phyloP scores from a whole-genome alignment of 2,113 vertebrate species.

The Chaetorhynchus papuensis region DNA sequence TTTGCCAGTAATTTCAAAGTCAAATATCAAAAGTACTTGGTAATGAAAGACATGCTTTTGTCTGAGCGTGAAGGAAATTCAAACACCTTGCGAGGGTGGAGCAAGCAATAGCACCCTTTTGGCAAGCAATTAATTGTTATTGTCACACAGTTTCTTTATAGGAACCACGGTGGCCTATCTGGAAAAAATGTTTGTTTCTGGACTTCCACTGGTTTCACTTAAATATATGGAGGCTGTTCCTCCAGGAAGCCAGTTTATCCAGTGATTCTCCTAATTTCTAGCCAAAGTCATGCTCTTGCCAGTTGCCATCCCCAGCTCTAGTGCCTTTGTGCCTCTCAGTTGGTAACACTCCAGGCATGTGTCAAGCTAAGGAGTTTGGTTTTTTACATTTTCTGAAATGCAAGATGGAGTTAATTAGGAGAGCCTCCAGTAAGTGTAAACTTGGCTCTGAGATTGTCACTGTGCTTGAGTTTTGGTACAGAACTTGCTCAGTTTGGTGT shows the following conservation, averaged over 20 bases:
- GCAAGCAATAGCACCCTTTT: background rate
- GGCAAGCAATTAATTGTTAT: background rate
- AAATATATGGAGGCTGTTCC: background rate
- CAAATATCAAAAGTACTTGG: constrained; percentile 13
- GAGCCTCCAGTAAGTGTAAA: background rate
- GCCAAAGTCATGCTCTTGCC: background rate
- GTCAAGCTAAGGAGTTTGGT: background rate
- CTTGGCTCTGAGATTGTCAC: background rate
- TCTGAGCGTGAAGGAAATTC: background rate
- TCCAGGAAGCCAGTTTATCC: background rate
- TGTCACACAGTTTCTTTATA: background rate
- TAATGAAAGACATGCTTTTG: constrained; percentile 31
- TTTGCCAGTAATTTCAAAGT: constrained; percentile 57
- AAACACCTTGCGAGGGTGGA: background rate
- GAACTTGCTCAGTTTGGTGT: background rate
- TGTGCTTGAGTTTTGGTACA: background rate
- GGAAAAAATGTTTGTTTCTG: background rate
- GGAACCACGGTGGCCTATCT: background rate
- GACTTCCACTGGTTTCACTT: background rate
- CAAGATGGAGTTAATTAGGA: background rate
- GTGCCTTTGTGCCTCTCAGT: background rate
- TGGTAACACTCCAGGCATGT: background rate
- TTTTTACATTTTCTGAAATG: background rate
- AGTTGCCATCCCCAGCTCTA: background rate
- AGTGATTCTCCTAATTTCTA: background rate